Evolutionary conservation across 2,888 invertebrate genomes (phyloP).

Genomic region (Temnothorax ravouxi): DNA sequence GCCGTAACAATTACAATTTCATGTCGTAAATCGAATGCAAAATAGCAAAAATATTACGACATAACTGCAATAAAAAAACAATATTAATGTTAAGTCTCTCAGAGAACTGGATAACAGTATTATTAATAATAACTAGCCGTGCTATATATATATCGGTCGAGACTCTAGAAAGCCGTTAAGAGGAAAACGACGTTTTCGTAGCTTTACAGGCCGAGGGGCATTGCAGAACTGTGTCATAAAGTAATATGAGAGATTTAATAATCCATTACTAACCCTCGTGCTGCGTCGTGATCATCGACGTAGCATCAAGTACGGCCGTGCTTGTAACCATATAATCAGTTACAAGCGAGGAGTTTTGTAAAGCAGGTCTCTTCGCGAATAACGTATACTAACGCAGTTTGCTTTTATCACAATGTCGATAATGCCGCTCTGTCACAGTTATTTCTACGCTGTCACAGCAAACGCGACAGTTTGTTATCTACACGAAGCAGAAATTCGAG

Average conservation of each 20-base stretch:
- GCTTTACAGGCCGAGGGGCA: slow-evolving; percentile 53
- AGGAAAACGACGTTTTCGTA: slow-evolving; percentile 62
- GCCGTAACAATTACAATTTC: slow-evolving; percentile 14
- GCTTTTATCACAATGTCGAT: slow-evolving; percentile 52
- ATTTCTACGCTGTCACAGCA: slow-evolving; percentile 25
- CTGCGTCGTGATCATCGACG: slow-evolving; percentile 45
- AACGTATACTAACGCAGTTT: slow-evolving; percentile 21
- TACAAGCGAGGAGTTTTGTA: slow-evolving; percentile 54
- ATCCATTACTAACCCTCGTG: slow-evolving; percentile 60
- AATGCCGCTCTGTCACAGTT: slow-evolving; percentile 33
- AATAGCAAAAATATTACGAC: background rate
- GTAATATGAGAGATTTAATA: slow-evolving; percentile 61
- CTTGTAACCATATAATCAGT: slow-evolving; percentile 59
- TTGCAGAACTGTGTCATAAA: slow-evolving; percentile 53
- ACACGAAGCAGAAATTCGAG: slow-evolving; percentile 38
- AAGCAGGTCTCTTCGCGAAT: slow-evolving; percentile 12
- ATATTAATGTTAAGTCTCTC: slow-evolving; percentile 42
- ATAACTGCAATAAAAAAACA: background rate
- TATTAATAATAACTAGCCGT: slow-evolving; percentile 65
- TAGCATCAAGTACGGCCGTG: slow-evolving; percentile 46
- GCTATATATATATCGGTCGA: slow-evolving; percentile 20
- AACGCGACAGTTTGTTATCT: slow-evolving; percentile 9
- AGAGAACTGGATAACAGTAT: slow-evolving; percentile 47
- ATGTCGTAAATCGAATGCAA: slow-evolving; percentile 4
- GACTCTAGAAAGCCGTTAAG: slow-evolving; percentile 63